Conservation (phyloP, 2,888 invertebrate genomes). For the Conus canariensis region DNA sequence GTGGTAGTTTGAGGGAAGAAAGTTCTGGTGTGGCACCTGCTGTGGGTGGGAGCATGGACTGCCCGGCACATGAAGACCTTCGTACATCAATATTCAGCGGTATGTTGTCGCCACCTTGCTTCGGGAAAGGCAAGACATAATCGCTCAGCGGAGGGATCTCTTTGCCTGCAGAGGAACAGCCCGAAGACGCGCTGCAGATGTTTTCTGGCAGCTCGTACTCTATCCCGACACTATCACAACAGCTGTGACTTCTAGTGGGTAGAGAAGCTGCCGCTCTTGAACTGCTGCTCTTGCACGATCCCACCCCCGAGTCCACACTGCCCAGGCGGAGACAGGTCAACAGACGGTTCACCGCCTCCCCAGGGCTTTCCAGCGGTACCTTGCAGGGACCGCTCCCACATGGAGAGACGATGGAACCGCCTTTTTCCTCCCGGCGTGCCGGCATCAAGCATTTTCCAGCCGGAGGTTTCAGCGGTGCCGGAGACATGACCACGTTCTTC, state of each 20-base stretch:
- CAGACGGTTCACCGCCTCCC: neutral
- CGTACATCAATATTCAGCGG: neutral
- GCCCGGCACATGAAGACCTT: neutral
- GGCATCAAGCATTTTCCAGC: neutral
- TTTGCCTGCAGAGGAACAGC: neutral
- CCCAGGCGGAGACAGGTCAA: constrained; percentile 8
- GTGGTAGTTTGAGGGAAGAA: too few relatives aligned
- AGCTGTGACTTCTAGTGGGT: neutral
- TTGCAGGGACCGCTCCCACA: neutral
- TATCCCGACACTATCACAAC: neutral
- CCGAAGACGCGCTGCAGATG: neutral
- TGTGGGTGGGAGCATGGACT: too few relatives aligned
- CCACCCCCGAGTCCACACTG: neutral
- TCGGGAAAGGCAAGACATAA: too few relatives aligned
- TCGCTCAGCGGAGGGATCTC: neutral
- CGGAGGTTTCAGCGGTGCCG: neutral
- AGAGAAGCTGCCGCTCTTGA: too few relatives aligned
- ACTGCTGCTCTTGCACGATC: neutral
- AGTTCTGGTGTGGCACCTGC: too few relatives aligned
- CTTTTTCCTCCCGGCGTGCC: neutral
- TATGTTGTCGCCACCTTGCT: neutral
- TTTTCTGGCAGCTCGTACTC: neutral
- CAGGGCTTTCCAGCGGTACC: neutral
- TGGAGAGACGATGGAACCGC: neutral
- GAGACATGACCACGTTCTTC: neutral